Conservation (phyloP, 2,797 vertebrate genomes). For the Amblyopsis hoosieri region DNA sequence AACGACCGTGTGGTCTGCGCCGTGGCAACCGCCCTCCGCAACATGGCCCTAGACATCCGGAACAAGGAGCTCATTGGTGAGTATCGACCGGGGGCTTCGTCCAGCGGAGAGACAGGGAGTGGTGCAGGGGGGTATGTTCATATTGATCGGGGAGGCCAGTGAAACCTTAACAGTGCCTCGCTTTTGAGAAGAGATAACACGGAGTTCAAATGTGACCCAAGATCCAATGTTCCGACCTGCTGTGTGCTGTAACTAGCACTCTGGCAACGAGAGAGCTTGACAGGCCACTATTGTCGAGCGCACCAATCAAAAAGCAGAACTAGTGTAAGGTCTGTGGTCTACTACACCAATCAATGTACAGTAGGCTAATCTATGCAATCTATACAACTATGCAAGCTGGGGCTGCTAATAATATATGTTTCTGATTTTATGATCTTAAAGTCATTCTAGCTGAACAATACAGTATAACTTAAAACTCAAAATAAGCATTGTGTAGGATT, state of each 20-base stretch:
- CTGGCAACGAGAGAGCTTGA: no score
- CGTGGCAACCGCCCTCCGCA: slow-evolving; percentile 88
- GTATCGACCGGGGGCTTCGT: slow-evolving; percentile 19
- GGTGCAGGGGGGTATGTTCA: no score
- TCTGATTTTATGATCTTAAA: slow-evolving; percentile 2
- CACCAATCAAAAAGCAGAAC: slow-evolving; percentile 6
- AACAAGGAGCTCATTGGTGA: slow-evolving; percentile 91
- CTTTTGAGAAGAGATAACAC: no score
- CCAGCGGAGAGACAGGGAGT: not conserved
- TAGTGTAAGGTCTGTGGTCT: slow-evolving; percentile 3
- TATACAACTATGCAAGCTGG: not conserved
- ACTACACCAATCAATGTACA: slow-evolving; percentile 21
- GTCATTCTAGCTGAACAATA: not conserved
- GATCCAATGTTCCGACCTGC: no score
- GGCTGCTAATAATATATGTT: no score
- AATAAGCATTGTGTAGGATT: not conserved
- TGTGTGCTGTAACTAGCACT: no score
- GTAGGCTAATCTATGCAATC: slow-evolving; percentile 3
- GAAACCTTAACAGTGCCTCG: no score
- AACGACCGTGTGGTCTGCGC: slow-evolving; percentile 91
- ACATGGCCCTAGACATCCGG: slow-evolving; percentile 91
- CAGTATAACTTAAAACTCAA: not conserved
- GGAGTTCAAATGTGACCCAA: no score
- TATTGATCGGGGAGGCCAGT: not conserved
- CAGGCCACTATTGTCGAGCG: not conserved